Evolutionary conservation across 2,113 vertebrate genomes (phyloP).

Genomic region (Chunga burmeisteri): DNA sequence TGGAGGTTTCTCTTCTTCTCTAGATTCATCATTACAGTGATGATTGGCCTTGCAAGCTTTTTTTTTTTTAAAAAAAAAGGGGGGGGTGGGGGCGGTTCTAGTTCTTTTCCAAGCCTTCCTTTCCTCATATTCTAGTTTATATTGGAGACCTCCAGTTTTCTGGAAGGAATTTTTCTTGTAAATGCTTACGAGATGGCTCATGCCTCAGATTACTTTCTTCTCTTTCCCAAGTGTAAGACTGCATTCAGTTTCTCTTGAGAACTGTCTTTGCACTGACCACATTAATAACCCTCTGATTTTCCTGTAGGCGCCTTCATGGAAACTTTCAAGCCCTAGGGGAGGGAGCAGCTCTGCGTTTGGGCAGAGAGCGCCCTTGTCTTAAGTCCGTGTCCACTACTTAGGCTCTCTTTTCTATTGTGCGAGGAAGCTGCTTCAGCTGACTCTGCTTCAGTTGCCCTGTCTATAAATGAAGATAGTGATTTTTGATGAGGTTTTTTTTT

Average conservation of each 20-base stretch:
- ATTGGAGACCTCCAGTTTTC: neutral
- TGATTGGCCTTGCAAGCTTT: neutral
- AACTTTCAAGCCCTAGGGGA: neutral
- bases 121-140: neutral
- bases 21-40: neutral
- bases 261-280: neutral
- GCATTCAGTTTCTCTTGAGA: neutral
- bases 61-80: neutral
- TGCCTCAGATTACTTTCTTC: neutral
- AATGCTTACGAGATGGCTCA: neutral
- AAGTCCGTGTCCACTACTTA: neutral
- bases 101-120: neutral
- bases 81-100: no score
- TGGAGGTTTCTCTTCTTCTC: neutral
- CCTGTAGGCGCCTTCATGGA: accelerated
- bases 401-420: neutral
- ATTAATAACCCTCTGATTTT: neutral
- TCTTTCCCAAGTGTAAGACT: neutral
- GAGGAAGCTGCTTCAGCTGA: neutral
- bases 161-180: neutral
- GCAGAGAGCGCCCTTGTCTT: neutral
- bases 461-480: neutral
- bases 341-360: neutral
- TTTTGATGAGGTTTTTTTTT: neutral
- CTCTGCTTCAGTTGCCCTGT: neutral